These are phyloP conservation scores for Thamnophis elegans DNA, from an alignment of 2,797 vertebrate genomes.

Conservation along the genomic window DNA sequence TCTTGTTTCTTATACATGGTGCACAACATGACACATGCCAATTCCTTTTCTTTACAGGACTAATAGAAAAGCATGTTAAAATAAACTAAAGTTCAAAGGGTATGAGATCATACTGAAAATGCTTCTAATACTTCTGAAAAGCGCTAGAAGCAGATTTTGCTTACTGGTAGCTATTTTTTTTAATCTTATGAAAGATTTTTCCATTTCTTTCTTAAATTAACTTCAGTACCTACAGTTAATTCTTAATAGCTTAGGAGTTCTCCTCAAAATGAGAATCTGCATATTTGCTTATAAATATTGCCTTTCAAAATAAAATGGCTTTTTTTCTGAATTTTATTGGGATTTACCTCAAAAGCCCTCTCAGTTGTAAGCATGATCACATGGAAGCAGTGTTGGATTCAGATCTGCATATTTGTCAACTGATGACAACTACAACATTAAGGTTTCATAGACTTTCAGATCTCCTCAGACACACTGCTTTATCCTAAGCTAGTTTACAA, in stretches of 20 bases:
- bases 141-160: neutral
- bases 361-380: neutral
- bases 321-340: neutral
- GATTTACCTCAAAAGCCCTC: neutral
- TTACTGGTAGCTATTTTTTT: neutral
- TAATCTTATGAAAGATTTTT: neutral
- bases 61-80: constrained; percentile 27
- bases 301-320: neutral
- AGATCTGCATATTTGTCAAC: neutral
- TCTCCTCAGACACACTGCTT: neutral
- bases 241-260: neutral
- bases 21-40: constrained; percentile 26
- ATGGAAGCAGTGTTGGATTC: neutral
- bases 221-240: neutral
- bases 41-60: constrained; percentile 11
- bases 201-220: neutral
- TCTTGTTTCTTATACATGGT: constrained; percentile 7
- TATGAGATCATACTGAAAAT: constrained; percentile 16
- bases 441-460: neutral
- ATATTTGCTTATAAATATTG: neutral
- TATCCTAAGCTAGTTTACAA: neutral
- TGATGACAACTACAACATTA: neutral
- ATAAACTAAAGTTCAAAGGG: constrained; percentile 17
- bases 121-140: constrained; percentile 1
- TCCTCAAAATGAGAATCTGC: neutral